A percentile compares a stretch with the other conserved stretches of the same genome.
Conservation (phyloP, 1,140 invertebrate species). For the Leucophenga varia region DNA sequence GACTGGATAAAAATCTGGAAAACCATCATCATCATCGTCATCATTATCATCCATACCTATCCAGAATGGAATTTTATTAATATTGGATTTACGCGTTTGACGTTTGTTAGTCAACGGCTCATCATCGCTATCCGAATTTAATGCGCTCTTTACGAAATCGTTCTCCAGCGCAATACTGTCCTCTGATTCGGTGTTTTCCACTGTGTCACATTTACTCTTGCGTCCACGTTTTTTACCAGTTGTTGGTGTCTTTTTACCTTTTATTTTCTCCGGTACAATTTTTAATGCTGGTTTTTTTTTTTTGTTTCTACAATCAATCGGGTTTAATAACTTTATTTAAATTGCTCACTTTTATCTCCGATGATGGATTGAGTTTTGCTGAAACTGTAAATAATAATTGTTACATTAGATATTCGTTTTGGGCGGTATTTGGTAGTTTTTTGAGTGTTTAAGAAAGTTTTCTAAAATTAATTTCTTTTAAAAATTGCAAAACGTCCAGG, state of each 20-base stretch:
- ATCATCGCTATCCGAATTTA: no score
- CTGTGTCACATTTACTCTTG: not conserved
- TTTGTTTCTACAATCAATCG: constrained; percentile 1
- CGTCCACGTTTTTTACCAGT: no score
- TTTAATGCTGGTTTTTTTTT: no score
- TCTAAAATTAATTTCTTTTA: no score
- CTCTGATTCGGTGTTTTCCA: not conserved
- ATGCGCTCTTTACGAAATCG: no score
- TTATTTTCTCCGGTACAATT: no score
- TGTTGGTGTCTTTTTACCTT: no score
- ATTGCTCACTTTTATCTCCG: constrained; percentile 20
- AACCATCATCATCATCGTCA: constrained; percentile 43
- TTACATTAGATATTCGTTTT: no score
- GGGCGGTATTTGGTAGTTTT: no score
- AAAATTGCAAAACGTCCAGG: no score
- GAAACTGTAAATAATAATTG: constrained; percentile 11
- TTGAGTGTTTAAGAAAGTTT: no score
- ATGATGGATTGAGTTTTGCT: constrained; percentile 15
- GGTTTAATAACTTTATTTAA: constrained; percentile 18
- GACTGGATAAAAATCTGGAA: constrained; percentile 36
- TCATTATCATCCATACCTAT: constrained; percentile 35
- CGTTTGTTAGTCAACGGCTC: not conserved
- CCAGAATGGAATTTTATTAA: not conserved
- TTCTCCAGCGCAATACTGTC: no score
- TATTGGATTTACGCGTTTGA: not conserved